A percentile compares a stretch with the other conserved stretches of the same genome.
phyloP scores from a whole-genome alignment of 2,113 vertebrate species.

The Mystacornis crossleyi region DNA sequence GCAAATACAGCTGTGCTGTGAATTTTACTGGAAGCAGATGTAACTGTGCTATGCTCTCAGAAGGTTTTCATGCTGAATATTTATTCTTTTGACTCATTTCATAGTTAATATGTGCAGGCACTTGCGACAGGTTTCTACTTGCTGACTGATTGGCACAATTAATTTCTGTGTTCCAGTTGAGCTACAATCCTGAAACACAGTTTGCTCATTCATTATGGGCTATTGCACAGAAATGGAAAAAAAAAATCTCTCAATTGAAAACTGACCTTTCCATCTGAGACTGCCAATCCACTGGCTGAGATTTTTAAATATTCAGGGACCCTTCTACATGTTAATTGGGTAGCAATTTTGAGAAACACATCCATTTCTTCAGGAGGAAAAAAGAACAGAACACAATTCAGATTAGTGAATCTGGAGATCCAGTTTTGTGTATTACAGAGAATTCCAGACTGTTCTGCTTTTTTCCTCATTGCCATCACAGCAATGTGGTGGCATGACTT shows the following conservation, averaged over 20 bases:
- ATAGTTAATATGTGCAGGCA: constrained; percentile 28
- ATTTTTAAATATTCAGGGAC: not conserved
- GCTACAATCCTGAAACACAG: constrained; percentile 13
- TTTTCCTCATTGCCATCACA: not conserved
- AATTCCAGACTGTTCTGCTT: not conserved
- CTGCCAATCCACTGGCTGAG: not conserved
- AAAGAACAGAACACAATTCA: not conserved
- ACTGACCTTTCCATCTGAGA: constrained; percentile 1
- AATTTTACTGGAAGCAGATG: not conserved
- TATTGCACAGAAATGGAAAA: not conserved
- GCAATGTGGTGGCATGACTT: not conserved
- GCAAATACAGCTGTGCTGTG: constrained; percentile 12
- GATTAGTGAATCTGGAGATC: not conserved
- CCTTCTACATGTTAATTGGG: not conserved
- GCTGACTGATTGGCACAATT: constrained; percentile 54
- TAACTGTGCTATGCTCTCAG: not conserved
- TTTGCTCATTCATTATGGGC: constrained; percentile 17
- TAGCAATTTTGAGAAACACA: not conserved
- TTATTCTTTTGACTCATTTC: constrained; percentile 54
- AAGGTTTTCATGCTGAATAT: constrained; percentile 11
- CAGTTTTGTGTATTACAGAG: not conserved
- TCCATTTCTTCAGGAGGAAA: not conserved
- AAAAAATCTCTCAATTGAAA: not conserved
- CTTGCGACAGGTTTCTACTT: constrained; percentile 38
- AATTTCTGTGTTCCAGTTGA: constrained; percentile 52